These are phyloP conservation scores for Dolichopus griseipennis DNA, from an alignment of 2,888 invertebrate species.

Conservation along the genomic window DNA sequence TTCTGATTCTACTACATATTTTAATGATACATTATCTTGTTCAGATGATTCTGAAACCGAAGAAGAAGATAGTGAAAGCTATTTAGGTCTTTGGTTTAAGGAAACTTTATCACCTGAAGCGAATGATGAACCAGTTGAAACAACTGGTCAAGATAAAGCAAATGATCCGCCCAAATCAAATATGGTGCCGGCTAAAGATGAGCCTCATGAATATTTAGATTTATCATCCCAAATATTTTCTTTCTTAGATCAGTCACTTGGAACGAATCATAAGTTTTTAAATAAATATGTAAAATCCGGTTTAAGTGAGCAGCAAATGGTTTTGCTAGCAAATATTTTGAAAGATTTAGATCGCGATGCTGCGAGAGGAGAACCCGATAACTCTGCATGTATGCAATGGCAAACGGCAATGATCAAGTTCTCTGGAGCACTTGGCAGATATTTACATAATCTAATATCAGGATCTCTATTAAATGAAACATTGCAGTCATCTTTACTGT, in stretches of 20 bases:
- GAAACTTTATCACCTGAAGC: constrained; percentile 72
- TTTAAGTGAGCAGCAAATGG: constrained; percentile 77
- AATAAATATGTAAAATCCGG: constrained; percentile 58
- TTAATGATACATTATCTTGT: constrained; percentile 86
- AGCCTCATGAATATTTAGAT: constrained; percentile 78
- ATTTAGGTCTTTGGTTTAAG: constrained; percentile 82
- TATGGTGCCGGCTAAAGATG: constrained; percentile 67
- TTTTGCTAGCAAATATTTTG: constrained; percentile 77
- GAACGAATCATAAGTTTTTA: constrained; percentile 49
- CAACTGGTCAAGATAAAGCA: constrained; percentile 47
- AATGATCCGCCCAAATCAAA: constrained; percentile 46
- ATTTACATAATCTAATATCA: constrained; percentile 60
- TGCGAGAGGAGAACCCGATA: constrained; percentile 62
- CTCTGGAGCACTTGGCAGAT: constrained; percentile 41
- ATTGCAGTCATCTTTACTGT: constrained; percentile 61
- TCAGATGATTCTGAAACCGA: constrained; percentile 84
- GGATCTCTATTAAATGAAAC: constrained; percentile 57
- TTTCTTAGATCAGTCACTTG: constrained; percentile 70
- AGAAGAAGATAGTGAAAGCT: constrained; percentile 57
- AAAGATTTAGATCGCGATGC: constrained; percentile 87
- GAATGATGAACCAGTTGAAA: constrained; percentile 51
- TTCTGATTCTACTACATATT: constrained; percentile 92
- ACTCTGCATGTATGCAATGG: constrained; percentile 45
- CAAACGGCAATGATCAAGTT: constrained; percentile 42
- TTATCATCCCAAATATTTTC: constrained; percentile 79